Percentiles rank a stretch among this genome's conserved stretches.
Evolutionary conservation across 2,797 vertebrate genomes (phyloP).

Genomic region (Otolemur crassicaudatus): DNA sequence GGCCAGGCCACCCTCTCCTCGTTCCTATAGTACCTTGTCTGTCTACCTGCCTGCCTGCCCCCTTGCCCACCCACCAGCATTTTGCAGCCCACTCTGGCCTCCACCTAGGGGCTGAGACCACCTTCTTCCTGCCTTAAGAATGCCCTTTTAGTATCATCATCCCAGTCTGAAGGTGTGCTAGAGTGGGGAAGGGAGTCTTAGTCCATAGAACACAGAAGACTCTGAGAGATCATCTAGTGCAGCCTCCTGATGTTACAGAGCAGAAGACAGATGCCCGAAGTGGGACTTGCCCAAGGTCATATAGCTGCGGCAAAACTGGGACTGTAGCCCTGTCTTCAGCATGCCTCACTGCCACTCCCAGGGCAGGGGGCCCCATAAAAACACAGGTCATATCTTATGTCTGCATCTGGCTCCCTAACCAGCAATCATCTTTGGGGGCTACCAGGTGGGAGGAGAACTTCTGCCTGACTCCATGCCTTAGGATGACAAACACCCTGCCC

Average conservation of each 20-base stretch:
- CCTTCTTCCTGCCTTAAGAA: conserved; percentile 71
- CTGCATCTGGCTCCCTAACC: conserved; percentile 66
- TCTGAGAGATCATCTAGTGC: not conserved
- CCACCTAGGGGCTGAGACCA: conserved; percentile 34
- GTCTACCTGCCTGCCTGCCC: conserved; percentile 27
- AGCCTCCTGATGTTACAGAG: not conserved
- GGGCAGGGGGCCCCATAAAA: not conserved
- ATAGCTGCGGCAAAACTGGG: not conserved
- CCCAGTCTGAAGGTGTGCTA: not conserved
- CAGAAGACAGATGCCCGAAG: not conserved
- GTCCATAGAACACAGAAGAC: not conserved
- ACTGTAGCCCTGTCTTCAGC: not conserved
- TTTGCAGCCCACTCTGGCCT: conserved; percentile 20
- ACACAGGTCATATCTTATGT: conserved; percentile 33
- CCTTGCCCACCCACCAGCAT: conserved; percentile 6
- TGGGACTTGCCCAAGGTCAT: not conserved
- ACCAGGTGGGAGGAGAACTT: conserved; percentile 13
- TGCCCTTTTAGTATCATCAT: conserved; percentile 45
- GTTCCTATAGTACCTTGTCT: conserved; percentile 45
- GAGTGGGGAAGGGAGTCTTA: not conserved
- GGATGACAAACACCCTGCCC: not conserved
- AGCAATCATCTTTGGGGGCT: conserved; percentile 67
- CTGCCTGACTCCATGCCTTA: conserved; percentile 65
- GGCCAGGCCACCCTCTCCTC: conserved; percentile 48
- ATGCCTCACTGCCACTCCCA: conserved; percentile 56